These are phyloP conservation scores for Aelia acuminata DNA, from an alignment of 2,888 invertebrate genomes.

Conservation along the genomic window DNA sequence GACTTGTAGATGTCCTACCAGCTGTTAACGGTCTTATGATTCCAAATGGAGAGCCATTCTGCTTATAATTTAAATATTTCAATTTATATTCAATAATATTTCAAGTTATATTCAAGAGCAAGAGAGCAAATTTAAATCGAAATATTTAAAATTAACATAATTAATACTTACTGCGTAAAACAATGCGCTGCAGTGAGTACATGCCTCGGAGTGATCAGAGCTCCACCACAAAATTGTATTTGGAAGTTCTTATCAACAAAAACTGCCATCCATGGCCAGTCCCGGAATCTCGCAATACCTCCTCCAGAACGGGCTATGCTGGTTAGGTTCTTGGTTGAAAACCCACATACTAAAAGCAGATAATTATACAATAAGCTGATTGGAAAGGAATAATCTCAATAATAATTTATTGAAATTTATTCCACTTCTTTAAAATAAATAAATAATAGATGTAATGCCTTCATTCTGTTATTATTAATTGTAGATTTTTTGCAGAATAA, in stretches of 20 bases:
- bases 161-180: constrained; percentile 72
- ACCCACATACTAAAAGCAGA: constrained; percentile 69
- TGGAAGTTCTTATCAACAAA: constrained; percentile 75
- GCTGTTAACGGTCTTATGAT: too few species aligned
- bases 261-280: constrained; percentile 91
- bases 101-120: background rate
- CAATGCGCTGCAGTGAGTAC: constrained; percentile 86
- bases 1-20: too few species aligned
- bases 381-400: background rate
- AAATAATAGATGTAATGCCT: background rate
- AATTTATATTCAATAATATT: background rate
- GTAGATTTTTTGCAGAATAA: too few species aligned
- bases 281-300: constrained; percentile 68
- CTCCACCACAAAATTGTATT: constrained; percentile 84
- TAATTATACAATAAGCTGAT: background rate
- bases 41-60: too few species aligned
- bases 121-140: background rate
- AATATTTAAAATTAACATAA: background rate
- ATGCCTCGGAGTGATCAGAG: constrained; percentile 83
- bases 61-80: too few species aligned
- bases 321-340: constrained; percentile 71
- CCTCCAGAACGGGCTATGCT: constrained; percentile 63
- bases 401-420: background rate
- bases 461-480: background rate
- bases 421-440: background rate